phyloP scores from a whole-genome alignment of 2,888 invertebrate genomes.

The Meiosimyza decipiens region DNA sequence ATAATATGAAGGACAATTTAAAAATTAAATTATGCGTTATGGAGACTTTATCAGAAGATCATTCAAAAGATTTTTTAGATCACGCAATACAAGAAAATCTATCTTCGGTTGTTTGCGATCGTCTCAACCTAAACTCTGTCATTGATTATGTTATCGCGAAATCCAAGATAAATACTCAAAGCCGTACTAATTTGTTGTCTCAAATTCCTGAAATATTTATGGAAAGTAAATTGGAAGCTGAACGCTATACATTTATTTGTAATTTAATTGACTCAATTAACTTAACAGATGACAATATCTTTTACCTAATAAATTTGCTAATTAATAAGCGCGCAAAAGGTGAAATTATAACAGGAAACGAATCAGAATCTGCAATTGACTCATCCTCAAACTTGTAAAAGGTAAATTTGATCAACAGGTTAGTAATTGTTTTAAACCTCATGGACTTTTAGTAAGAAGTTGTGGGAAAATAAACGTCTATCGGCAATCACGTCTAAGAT shows the following conservation, averaged over 20 bases:
- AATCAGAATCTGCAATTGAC: slow-evolving; percentile 62
- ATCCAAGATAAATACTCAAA: slow-evolving; percentile 59
- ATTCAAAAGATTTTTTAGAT: slow-evolving; percentile 65
- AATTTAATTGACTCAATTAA: slow-evolving; percentile 52
- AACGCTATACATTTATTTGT: slow-evolving; percentile 54
- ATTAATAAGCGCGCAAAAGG: slow-evolving; percentile 50
- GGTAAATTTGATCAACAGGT: background rate
- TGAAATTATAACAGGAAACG: slow-evolving; percentile 49
- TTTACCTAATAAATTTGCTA: slow-evolving; percentile 56
- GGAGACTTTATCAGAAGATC: slow-evolving; percentile 64
- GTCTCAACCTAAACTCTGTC: slow-evolving; percentile 62
- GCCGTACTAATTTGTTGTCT: slow-evolving; percentile 56
- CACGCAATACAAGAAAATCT: slow-evolving; percentile 66
- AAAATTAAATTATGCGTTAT: slow-evolving; percentile 60
- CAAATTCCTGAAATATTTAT: slow-evolving; percentile 58
- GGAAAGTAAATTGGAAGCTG: slow-evolving; percentile 53
- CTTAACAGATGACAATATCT: slow-evolving; percentile 54
- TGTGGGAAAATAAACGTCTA: too few species aligned
- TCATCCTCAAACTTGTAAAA: slow-evolving; percentile 60
- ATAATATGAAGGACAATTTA: slow-evolving; percentile 56
- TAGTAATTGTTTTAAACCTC: too few species aligned
- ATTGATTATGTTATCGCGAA: slow-evolving; percentile 64
- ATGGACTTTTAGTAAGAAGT: too few species aligned
- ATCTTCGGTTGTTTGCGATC: slow-evolving; percentile 65
- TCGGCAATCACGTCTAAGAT: too few species aligned